A percentile compares a stretch with the other conserved stretches of the same genome.
These are phyloP conservation scores for Rhynchomys soricoides DNA, from an alignment of 2,113 vertebrate species.

Conservation along the genomic window DNA sequence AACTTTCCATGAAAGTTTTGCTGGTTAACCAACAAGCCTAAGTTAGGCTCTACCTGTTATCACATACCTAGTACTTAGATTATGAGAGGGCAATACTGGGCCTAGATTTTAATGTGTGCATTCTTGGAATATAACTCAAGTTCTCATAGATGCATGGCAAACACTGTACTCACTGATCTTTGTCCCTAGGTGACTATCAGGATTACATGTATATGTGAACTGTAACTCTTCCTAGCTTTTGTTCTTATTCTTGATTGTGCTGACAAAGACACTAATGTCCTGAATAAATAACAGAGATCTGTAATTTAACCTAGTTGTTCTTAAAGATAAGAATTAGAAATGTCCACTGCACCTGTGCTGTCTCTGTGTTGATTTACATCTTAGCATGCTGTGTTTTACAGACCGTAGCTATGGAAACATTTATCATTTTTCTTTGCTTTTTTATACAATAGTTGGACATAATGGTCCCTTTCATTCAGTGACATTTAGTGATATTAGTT, in stretches of 20 bases:
- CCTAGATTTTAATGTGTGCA: neutral
- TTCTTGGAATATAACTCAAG: neutral
- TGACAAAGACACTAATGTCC: neutral
- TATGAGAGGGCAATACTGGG: too few species aligned
- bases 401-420: constrained; percentile 65
- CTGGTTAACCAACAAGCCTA: neutral
- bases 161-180: neutral
- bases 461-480: constrained; percentile 60
- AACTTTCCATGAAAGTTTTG: neutral
- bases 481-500: constrained; percentile 53
- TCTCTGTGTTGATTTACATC: constrained; percentile 19
- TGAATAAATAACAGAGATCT: neutral
- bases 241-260: neutral
- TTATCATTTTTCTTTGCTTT: constrained; percentile 45
- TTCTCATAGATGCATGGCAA: too few species aligned
- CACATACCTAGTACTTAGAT: neutral
- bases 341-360: neutral
- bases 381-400: constrained; percentile 40
- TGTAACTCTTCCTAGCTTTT: neutral
- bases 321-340: neutral
- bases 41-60: neutral
- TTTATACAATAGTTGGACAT: constrained; percentile 52
- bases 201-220: too few species aligned
- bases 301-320: neutral
- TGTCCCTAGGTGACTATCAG: fast-evolving